phyloP scores from a whole-genome alignment of 1,140 invertebrate species.

The Caenorhabditis elegans region WBcel235 BX284604.4:5881501-5882000 shows the following conservation, averaged over 20 bases:
- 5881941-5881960: too few species aligned
- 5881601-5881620: too few species aligned
- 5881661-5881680: background rate
- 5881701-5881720: background rate
- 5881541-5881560: background rate
- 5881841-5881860: background rate
- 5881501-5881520: background rate
- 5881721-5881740: background rate
- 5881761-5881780: too few species aligned
- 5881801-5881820: background rate
- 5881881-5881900: background rate
- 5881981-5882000: too few species aligned
- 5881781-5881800: background rate
- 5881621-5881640: background rate
- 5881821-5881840: background rate
- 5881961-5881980: too few species aligned
- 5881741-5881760: background rate
- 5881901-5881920: too few species aligned
- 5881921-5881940: too few species aligned
- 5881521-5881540: background rate
- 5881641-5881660: background rate
- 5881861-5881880: background rate
- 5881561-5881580: background rate
- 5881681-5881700: background rate
- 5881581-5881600: background rate